Conservation (phyloP, 2,888 invertebrate species). For the Lycia hirtaria region DNA sequence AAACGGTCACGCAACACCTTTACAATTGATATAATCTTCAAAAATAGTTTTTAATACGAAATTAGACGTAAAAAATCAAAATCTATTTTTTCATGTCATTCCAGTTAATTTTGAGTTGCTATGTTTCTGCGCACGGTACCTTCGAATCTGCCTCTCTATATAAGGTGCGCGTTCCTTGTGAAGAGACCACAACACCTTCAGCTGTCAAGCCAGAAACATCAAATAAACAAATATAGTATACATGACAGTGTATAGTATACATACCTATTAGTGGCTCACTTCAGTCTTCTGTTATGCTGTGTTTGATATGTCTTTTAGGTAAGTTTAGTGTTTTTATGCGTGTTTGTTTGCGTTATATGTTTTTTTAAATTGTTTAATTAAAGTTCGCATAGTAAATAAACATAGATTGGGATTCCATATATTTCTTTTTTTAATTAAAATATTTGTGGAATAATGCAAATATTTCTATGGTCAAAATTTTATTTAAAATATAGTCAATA, state of each 20-base stretch:
- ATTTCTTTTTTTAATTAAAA: no score
- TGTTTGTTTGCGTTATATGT: background rate
- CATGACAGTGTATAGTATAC: conserved; percentile 27
- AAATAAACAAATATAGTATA: conserved; percentile 1
- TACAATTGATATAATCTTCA: no score
- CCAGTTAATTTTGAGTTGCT: background rate
- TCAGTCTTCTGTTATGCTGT: conserved; percentile 36
- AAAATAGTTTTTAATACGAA: no score
- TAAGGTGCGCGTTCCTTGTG: conserved; percentile 42
- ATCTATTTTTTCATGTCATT: background rate
- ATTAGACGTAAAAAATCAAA: no score
- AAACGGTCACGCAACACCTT: no score
- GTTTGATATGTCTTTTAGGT: conserved; percentile 30
- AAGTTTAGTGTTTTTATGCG: conserved; percentile 23
- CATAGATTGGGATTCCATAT: no score
- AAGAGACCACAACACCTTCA: conserved; percentile 51
- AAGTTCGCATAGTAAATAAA: background rate
- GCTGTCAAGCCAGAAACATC: conserved; percentile 46
- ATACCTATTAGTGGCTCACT: conserved; percentile 7
- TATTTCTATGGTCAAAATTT: no score
- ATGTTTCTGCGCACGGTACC: conserved; percentile 55
- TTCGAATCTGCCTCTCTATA: conserved; percentile 51
- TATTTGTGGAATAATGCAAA: no score
- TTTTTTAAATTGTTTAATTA: background rate
- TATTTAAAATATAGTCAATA: no score